Evolutionary conservation across 2,888 invertebrate species (phyloP).

Genomic region (Melikaiella ostensackeni): DNA sequence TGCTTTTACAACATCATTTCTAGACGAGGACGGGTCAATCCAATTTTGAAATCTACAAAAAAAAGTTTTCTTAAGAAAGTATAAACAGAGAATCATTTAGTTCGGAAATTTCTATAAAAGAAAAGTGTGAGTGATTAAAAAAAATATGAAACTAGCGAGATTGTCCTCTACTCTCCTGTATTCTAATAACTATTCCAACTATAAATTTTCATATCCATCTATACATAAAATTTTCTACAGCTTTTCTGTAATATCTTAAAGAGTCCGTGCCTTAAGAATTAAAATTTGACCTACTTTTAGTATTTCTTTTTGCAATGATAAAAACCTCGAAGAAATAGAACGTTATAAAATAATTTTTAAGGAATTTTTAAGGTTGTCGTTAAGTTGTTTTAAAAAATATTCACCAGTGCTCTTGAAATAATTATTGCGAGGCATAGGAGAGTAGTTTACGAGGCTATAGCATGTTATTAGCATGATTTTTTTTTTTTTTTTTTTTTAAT

Average conservation of each 20-base stretch:
- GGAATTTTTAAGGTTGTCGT: too few species aligned
- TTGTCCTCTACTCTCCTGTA: background rate
- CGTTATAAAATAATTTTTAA: background rate
- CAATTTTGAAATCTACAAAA: background rate
- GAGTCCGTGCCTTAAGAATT: background rate
- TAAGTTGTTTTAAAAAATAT: too few species aligned
- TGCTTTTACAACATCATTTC: background rate
- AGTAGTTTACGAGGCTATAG: slow-evolving; percentile 73
- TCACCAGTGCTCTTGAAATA: background rate
- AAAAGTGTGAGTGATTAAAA: background rate
- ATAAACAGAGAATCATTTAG: background rate
- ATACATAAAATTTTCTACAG: background rate
- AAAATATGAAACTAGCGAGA: background rate
- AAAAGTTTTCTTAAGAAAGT: background rate
- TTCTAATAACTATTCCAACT: background rate
- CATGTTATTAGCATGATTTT: slow-evolving; percentile 52
- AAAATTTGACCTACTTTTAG: background rate
- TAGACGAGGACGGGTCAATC: background rate
- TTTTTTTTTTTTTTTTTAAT: too few species aligned
- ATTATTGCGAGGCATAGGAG: slow-evolving; percentile 57
- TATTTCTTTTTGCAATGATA: background rate
- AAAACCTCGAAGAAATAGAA: slow-evolving; percentile 27
- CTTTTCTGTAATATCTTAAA: background rate
- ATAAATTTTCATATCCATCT: background rate
- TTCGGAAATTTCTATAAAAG: too few species aligned